Evolutionary conservation across 2,888 invertebrate genomes (phyloP).

Genomic region (Diarsia dahlii): DNA sequence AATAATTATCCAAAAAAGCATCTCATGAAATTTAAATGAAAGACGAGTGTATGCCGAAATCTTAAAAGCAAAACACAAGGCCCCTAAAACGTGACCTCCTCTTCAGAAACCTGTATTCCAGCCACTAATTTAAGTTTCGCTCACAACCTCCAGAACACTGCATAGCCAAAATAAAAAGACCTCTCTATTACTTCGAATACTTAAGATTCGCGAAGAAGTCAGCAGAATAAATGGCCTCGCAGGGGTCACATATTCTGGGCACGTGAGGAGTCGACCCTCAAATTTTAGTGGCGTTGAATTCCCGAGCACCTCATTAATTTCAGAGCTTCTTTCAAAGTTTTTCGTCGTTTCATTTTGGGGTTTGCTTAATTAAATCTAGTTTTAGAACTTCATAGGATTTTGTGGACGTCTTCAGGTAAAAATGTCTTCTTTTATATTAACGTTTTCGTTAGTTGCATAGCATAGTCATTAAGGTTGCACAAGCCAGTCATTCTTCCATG

Average conservation of each 20-base stretch:
- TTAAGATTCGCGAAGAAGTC: constrained; percentile 40
- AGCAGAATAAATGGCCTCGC: constrained; percentile 47
- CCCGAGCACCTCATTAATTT: constrained; percentile 78
- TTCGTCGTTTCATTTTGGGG: constrained; percentile 62
- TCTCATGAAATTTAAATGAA: background rate
- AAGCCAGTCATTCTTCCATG: no score
- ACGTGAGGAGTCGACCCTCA: constrained; percentile 62
- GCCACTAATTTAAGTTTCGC: constrained; percentile 71
- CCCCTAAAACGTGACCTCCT: constrained; percentile 36
- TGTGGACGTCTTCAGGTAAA: constrained; percentile 15
- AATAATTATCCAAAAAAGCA: background rate
- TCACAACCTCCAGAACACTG: constrained; percentile 59
- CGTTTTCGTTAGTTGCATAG: no score
- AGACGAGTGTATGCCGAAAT: background rate
- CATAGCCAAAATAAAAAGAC: constrained; percentile 45
- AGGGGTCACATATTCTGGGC: constrained; percentile 52
- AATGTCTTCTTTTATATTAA: constrained; percentile 17
- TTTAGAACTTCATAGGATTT: constrained; percentile 54
- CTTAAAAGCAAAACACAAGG: constrained; percentile 1
- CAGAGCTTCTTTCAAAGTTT: constrained; percentile 75
- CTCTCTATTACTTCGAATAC: constrained; percentile 48
- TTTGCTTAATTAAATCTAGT: constrained; percentile 75
- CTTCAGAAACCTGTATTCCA: constrained; percentile 51
- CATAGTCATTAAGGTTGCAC: no score
- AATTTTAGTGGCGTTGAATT: constrained; percentile 71